A percentile compares a stretch with the other conserved stretches of the same genome.
Evolutionary conservation across 2,888 invertebrate species (phyloP).

Genomic region (Latrodectus hesperus): DNA sequence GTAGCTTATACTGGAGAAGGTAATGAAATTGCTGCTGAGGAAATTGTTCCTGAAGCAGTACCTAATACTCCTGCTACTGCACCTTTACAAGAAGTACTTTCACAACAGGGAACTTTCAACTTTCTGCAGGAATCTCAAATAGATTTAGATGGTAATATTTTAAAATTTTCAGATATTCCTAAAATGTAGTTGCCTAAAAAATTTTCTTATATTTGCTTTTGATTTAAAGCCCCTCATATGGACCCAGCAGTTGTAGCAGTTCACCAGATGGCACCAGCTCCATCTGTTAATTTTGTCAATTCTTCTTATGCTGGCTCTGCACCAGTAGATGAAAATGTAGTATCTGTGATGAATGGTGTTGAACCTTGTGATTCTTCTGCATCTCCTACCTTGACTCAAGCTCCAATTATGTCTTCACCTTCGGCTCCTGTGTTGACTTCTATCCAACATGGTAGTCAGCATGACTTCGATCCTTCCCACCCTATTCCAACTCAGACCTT

Average conservation of each 20-base stretch:
- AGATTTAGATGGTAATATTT: slow-evolving; percentile 81
- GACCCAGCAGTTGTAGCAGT: slow-evolving; percentile 76
- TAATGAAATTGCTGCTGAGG: background rate
- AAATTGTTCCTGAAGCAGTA: background rate
- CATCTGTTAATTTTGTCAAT: slow-evolving; percentile 34
- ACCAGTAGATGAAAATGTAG: slow-evolving; percentile 22
- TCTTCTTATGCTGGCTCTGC: slow-evolving; percentile 16
- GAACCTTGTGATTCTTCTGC: slow-evolving; percentile 12
- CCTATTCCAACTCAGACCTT: slow-evolving; percentile 87
- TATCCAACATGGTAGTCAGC: slow-evolving; percentile 40
- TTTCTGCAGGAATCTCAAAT: slow-evolving; percentile 86
- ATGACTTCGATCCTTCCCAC: slow-evolving; percentile 67
- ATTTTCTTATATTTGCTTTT: background rate
- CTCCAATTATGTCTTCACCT: slow-evolving; percentile 16
- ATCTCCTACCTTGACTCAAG: background rate
- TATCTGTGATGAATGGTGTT: slow-evolving; percentile 10
- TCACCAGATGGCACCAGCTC: slow-evolving; percentile 70
- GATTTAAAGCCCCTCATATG: slow-evolving; percentile 71
- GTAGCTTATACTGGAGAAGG: background rate
- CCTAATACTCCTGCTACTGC: slow-evolving; percentile 23
- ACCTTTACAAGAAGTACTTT: slow-evolving; percentile 71
- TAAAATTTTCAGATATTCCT: too few species aligned
- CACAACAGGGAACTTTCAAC: slow-evolving; percentile 75
- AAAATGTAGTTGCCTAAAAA: too few species aligned
- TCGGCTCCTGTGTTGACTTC: slow-evolving; percentile 15